Conservation (phyloP, 2,113 vertebrate genomes). For the Dryoscopus gambensis region DNA sequence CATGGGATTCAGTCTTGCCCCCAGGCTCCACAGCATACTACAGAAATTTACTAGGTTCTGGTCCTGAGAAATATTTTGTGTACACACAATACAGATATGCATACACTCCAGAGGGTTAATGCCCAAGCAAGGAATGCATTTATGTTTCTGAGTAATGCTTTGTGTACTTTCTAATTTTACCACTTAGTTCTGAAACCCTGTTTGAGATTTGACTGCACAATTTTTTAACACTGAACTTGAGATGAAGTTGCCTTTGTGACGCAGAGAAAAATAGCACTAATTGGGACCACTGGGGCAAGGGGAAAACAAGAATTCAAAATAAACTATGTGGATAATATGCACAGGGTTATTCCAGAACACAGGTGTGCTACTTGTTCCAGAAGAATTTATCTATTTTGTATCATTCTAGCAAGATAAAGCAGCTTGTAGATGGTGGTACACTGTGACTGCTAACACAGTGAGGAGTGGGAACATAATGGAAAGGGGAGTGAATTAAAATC, state of each 20-base stretch:
- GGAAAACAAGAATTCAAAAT: not conserved
- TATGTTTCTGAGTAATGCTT: not conserved
- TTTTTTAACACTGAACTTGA: not conserved
- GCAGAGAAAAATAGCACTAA: not conserved
- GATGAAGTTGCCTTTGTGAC: not conserved
- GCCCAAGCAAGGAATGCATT: not conserved
- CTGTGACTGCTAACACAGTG: not conserved
- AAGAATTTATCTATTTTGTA: not conserved
- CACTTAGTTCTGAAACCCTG: not conserved
- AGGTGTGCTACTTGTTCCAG: not conserved
- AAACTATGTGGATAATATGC: not conserved
- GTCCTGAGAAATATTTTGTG: not conserved
- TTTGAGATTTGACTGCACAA: not conserved
- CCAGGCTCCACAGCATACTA: not conserved
- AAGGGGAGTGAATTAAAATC: not conserved
- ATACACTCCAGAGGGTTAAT: not conserved
- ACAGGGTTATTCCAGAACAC: not conserved
- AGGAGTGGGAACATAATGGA: not conserved
- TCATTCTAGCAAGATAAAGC: not conserved
- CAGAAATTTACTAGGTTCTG: not conserved
- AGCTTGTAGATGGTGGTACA: not conserved
- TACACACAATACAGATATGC: not conserved
- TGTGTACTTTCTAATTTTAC: not conserved
- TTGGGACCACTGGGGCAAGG: not conserved
- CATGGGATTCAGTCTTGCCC: not conserved